Base-by-base conservation (phyloP, 1,140 invertebrate species). In the Nixonia krombeini region DNA sequence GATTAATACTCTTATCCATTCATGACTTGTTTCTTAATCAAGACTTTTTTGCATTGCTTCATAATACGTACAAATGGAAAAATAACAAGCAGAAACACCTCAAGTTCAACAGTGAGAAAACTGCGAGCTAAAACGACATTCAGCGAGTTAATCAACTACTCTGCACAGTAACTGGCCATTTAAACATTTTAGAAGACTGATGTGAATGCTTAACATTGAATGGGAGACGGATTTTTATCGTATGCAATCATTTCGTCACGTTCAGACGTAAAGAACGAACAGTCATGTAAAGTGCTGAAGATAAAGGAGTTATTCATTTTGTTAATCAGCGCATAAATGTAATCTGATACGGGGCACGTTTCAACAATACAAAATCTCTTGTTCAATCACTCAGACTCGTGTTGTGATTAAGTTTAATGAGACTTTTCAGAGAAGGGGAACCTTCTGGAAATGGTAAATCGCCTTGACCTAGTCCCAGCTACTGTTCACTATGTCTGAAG, bases 401-500 rank as follows among this genome's bases (percentile, higher is more conserved):
- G 33, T 13, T 13, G 40, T 18, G 41, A 51, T 64, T 50, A 51
- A 10, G 51, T 55, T 56, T 56, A 64, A 46, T 40, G 51, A 46
- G 56, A 55, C 61, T 59, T 59, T 25, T 46, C 45, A 46, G 53
- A 47, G 53, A 53, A 53, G 42, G 44, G 44, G 47, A 59, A 41
- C 49, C 67, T 65, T 59, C 56, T 65, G 44, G 53, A 61, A 70
- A 65, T 56, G 56, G 56, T 65, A 51, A 70, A 44, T 49, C 26
- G 15, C 61, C 61, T 70, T 65, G 67, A 70, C 67, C 67, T 51
- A 65, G 56, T 70, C 67, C 28, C 18, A 49, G 63, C 64, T 55
- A 28, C 46, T 49, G 45, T 41, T 8, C 12, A 15, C 17, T 50
- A 23, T 29, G 12, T 13, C 33, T 13, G 33, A 12, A 35, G 33